Evolutionary conservation across 2,797 vertebrate genomes (phyloP), one percentile per base, ranked within the genome.

Genomic region (Oreortyx pictus): DNA sequence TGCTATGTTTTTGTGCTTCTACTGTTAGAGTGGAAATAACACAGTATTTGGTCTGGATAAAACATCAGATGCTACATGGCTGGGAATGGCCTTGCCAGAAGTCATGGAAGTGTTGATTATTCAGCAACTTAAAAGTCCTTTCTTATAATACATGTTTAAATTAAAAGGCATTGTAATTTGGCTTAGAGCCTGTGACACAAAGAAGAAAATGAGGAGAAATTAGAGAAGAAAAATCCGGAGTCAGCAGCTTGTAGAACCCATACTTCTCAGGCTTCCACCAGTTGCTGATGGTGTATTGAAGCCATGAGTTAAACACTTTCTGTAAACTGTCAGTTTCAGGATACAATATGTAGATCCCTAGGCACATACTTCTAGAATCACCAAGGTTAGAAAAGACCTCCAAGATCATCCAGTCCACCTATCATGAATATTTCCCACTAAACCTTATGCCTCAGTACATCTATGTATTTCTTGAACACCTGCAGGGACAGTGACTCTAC

Each of bases 111-210:
- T 12, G 41, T 64, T 35, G 80, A 33, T 24, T 44, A 73, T 60
- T 89, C 27, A 23, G 56, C 19, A 70, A 19, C 59, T 83, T 75
- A 44, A 57, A 62, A 52, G 16, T 56, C 29, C 49, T 77, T 80
- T 90, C 59, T 2, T 2, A 44, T n/a, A 56, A 35, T 3, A 66
- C 22, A 9, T 64, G 17, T 79, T 94, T 54, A 57, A 76, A 75
- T 79, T 56, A 54, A 89, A 83, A 92, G 27, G 7, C n/a, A 52
- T 29, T 82, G 46, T 31, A 78, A 85, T 82, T 82, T 44, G 68
- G 13, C 4, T 1, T 57, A 35, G 66, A 73, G 6, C 37, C 47
- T 87, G 49, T 59, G 72, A 87, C 19, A 57, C 35, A 22, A 9
- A 4, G 25, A 61, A 49, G n/a, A 59, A 54, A 73, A 66, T 8